Evolutionary conservation across 92 coral and sea anemone species (phyloP), one percentile per base, ranked within the genome.

Genomic region (Epizoanthus ramosus): DNA sequence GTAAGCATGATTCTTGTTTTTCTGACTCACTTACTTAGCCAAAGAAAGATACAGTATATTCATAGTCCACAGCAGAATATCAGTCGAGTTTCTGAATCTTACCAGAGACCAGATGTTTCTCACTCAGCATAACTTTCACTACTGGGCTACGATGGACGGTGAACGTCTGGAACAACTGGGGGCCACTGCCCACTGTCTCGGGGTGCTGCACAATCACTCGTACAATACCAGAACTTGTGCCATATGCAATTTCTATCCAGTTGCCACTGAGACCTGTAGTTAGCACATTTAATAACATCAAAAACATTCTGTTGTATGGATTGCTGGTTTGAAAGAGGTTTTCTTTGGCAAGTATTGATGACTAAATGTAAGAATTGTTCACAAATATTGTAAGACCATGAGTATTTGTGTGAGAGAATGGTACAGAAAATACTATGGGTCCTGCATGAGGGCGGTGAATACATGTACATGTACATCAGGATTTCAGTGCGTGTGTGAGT

Each of bases 201-300:
- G 99, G 99, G 75, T 97, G 99, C 73, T 97, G 99, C 8, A 97
- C 99, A 8, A 97, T 97, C 13, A 97, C 94, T 16, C 99, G 89
- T 3, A 97, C 99, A 15, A 94, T 95, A 0, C 99, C 99, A 21
- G 99, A 92, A 70, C 98, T 93, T 18, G 99, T 97, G 33, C 99
- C 99, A 73, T 97, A 97, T 0, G 99, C 99, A 13, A 96, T 96
- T 89, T 96, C 99, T 65, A 96, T 96, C 99, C 98, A 95, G 68
- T 96, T 94, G 14, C 99, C 99, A 88, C 98, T 96, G 39, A 96
- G 85, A 83, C 97, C 99, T 96, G 61, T 22, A 39, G 17, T 24
- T 18, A 63, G 35, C 35, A 22, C 12, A 22, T 63, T 63, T 16
- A 28, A 7, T 63, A 28, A 63, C 22, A 17, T 28, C 35, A 63